Evolutionary conservation across 2,113 vertebrate species (phyloP).

Genomic region (Aythya baeri): DNA sequence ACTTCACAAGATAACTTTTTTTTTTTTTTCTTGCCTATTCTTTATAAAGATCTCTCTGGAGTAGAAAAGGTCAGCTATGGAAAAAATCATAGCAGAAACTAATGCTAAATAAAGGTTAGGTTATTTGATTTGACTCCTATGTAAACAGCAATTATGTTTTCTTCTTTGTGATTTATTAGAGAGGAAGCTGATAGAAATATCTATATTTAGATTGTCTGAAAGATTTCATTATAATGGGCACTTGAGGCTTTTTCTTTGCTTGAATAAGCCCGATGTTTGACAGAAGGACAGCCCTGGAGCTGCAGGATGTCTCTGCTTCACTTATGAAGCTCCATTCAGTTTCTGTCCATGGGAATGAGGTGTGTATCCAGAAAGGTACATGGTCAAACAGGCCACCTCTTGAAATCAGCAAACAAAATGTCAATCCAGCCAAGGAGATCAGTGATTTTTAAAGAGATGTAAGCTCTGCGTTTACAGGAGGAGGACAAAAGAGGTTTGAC

Average conservation of each 20-base stretch:
- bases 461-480: background rate
- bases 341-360: background rate
- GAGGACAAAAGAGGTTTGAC: background rate
- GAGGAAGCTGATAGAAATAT: constrained; percentile 1
- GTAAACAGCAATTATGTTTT: constrained; percentile 17
- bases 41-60: constrained; percentile 22
- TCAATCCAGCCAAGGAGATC: background rate
- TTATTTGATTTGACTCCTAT: constrained; percentile 25
- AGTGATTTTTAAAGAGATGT: background rate
- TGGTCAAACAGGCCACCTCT: background rate
- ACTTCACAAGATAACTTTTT: background rate
- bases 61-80: constrained; percentile 28
- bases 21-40: background rate
- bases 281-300: background rate
- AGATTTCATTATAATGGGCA: background rate
- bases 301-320: background rate
- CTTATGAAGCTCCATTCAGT: background rate
- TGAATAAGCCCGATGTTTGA: background rate
- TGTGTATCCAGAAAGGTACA: background rate
- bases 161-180: constrained; percentile 26
- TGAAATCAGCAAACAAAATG: background rate
- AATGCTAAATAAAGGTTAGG: constrained; percentile 36
- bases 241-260: background rate
- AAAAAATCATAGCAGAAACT: constrained; percentile 5
- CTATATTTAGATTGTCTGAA: constrained; percentile 2